These are phyloP conservation scores for Sycobia sp. DNA, from an alignment of 1,140 invertebrate genomes.

Conservation along the genomic window DNA sequence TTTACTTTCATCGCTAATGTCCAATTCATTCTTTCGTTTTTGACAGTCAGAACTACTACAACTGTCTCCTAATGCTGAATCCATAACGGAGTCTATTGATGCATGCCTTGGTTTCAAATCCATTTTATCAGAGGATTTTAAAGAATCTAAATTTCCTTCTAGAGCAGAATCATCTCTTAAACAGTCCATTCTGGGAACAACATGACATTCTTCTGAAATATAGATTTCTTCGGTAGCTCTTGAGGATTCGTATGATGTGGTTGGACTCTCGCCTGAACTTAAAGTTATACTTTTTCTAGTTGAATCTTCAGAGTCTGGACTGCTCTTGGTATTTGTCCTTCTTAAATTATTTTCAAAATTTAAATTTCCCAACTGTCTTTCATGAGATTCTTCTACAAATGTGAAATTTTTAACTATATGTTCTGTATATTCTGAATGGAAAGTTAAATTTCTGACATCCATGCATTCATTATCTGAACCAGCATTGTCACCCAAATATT, in stretches of 20 bases:
- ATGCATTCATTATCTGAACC: constrained; percentile 37
- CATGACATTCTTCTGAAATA: constrained; percentile 54
- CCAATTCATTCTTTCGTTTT: constrained; percentile 45
- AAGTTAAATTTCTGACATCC: constrained; percentile 48
- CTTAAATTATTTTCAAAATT: constrained; percentile 34
- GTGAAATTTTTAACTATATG: constrained; percentile 46
- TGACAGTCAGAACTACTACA: constrained; percentile 58
- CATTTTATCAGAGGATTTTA: constrained; percentile 38
- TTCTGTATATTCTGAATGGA: constrained; percentile 48
- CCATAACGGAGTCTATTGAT: constrained; percentile 64
- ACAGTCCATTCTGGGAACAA: constrained; percentile 49
- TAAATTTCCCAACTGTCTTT: constrained; percentile 51
- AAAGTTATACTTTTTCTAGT: constrained; percentile 22
- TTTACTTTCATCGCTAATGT: constrained; percentile 38
- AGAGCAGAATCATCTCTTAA: constrained; percentile 32
- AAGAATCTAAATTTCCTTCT: constrained; percentile 21
- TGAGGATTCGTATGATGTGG: constrained; percentile 32
- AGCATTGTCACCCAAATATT: constrained; percentile 16
- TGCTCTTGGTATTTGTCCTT: constrained; percentile 42
- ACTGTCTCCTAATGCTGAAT: constrained; percentile 64
- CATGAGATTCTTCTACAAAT: constrained; percentile 49
- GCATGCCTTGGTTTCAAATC: constrained; percentile 57
- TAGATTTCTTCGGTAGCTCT: constrained; percentile 25
- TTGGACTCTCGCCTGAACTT: constrained; percentile 30
- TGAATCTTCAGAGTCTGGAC: constrained; percentile 44